Evolutionary conservation across 2,888 invertebrate genomes (phyloP), one percentile per base, ranked within the genome.

Genomic region (Tenthredo mesomela): DNA sequence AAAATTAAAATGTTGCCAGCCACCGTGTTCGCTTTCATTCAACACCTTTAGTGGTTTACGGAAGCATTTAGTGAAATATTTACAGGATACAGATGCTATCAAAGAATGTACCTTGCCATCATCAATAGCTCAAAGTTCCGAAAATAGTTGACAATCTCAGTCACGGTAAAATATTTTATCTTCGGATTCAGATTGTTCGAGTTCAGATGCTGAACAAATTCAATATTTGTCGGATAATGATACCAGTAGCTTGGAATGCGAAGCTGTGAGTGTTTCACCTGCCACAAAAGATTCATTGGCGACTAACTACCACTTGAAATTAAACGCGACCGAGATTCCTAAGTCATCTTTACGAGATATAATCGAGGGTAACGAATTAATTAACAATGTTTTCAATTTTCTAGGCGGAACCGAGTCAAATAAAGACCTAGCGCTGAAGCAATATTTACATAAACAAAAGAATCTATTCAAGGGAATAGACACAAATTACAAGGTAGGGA

Each of bases 341-440:
- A 78, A 78, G 10, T 78, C 78, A 15, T 58, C 58, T n/a, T 12
- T 78, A 15, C 58, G 58, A 37, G 12, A 9, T 78, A 25, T 58
- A 21, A 58, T 78, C 5, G 78, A 58, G 33, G 10, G 58, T 33
- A 84, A 50, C 88, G 88, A 85, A 58, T 33, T 78, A 78, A 37
- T 78, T 9, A 78, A 58, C 37, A 58, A 78, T 37, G 58, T 78
- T 58, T 21, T 58, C 6, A 33, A 58, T 58, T 78, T 58, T 37
- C 37, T 78, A 1, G 9, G 33, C n/a, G 33, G 1, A 54, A 58
- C 33, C 25, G 29, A 75, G 0, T 40, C 21, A 12, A 12, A 15
- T 40, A 12, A 77, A 47, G 18, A 43, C 25, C 29, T 29, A 21
- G 40, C 40, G 12, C 47, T 85, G 50, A 82, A 12, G 33, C 12